These are phyloP conservation scores for Bambusicola thoracicus DNA, from an alignment of 2,113 vertebrate genomes.

Conservation along the genomic window DNA sequence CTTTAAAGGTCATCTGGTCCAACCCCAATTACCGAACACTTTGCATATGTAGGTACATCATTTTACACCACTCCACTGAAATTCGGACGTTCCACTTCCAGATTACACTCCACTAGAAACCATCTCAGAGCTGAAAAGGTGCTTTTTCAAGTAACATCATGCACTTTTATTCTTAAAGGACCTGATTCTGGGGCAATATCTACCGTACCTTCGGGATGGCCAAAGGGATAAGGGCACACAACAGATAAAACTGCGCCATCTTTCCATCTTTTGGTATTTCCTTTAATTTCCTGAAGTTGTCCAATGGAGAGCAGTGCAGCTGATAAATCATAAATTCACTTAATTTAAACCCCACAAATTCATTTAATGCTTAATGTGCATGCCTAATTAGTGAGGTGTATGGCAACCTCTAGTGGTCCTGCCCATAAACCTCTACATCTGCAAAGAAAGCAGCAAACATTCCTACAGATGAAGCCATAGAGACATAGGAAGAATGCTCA, in stretches of 20 bases:
- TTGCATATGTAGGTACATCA: not conserved
- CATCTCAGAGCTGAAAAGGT: not conserved
- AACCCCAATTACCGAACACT: not conserved
- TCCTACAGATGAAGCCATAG: not conserved
- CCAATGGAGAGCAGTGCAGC: rapidly evolving
- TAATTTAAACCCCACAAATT: not conserved
- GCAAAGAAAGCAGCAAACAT: not conserved
- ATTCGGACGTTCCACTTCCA: not conserved
- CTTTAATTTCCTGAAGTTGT: not conserved
- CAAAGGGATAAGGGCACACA: not conserved
- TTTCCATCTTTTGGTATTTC: not conserved
- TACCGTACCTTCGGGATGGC: rapidly evolving
- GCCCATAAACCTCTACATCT: not conserved
- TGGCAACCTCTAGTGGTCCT: conserved; percentile 60
- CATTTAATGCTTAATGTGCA: not conserved
- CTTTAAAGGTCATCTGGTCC: too few relatives aligned
- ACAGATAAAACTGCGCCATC: not conserved
- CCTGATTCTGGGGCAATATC: not conserved
- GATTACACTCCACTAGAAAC: not conserved
- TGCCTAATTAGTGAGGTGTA: not conserved
- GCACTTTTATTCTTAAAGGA: too few relatives aligned
- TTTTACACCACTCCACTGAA: not conserved
- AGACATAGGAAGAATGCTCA: not conserved
- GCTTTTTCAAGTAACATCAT: not conserved
- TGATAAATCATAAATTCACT: not conserved